Evolutionary conservation across 2,113 vertebrate species (phyloP).

Genomic region (Morone saxatilis): DNA sequence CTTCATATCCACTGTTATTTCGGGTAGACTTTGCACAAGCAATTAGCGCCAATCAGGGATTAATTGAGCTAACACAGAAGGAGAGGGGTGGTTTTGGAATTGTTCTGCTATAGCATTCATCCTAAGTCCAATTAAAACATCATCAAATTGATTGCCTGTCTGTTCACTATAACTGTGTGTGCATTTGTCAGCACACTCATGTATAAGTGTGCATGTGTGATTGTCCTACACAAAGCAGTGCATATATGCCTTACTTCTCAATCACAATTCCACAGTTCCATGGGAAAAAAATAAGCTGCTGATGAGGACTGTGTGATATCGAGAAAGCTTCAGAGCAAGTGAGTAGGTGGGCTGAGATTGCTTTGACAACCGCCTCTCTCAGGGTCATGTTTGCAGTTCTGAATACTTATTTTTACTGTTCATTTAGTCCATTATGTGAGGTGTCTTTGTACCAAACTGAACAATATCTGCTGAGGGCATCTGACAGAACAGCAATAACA

Average conservation of each 20-base stretch:
- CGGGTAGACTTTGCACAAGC: constrained; percentile 74
- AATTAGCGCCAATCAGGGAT: constrained; percentile 85
- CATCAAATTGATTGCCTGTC: constrained; percentile 65
- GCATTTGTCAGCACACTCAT: neutral
- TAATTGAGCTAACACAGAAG: constrained; percentile 83
- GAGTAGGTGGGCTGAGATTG: neutral
- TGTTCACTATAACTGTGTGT: constrained; percentile 32
- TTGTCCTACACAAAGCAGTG: neutral
- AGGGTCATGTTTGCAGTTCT: constrained; percentile 1
- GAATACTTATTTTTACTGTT: neutral
- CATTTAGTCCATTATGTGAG: neutral
- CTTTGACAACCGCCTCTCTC: constrained; percentile 5
- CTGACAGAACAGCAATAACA: neutral
- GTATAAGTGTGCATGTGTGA: neutral
- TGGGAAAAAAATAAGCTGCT: neutral
- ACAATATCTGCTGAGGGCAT: neutral
- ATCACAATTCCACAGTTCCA: neutral
- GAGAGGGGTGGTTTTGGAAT: constrained; percentile 73
- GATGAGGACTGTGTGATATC: constrained; percentile 1
- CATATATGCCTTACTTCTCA: neutral
- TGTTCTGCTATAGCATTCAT: constrained; percentile 68
- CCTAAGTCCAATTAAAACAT: constrained; percentile 79
- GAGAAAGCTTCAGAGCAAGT: neutral
- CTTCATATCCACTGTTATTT: constrained; percentile 69
- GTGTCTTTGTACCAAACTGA: neutral